A percentile compares a stretch with the other conserved stretches of the same genome.
These are phyloP conservation scores for Physeter macrocephalus DNA, from an alignment of 2,113 vertebrate species.

Conservation along the genomic window DNA sequence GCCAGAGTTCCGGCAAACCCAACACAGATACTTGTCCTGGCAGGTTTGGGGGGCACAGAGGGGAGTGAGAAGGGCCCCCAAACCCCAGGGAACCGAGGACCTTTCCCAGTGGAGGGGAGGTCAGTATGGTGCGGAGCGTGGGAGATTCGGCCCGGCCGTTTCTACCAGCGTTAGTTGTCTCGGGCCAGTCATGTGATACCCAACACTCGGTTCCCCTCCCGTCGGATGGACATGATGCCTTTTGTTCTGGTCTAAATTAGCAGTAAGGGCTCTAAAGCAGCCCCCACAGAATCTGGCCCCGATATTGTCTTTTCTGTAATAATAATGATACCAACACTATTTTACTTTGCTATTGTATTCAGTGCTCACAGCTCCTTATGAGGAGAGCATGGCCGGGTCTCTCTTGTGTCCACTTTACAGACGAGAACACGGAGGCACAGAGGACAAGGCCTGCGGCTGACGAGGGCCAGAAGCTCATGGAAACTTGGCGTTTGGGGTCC, in stretches of 20 bases:
- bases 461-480: not conserved
- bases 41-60: not conserved
- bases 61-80: not conserved
- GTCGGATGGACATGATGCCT: rapidly evolving
- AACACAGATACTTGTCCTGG: not conserved
- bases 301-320: rapidly evolving
- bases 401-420: rapidly evolving
- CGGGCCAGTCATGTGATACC: not conserved
- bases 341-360: not conserved
- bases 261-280: not conserved
- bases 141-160: too few species aligned
- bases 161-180: too few species aligned
- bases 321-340: too few species aligned
- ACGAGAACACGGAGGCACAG: not conserved
- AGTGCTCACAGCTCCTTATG: not conserved
- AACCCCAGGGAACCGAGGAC: not conserved
- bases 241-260: not conserved
- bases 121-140: too few species aligned
- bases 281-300: rapidly evolving
- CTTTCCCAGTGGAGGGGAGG: too few species aligned
- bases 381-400: not conserved
- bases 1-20: not conserved
- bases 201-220: not conserved
- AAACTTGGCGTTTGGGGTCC: not conserved
- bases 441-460: not conserved